Base-by-base conservation (phyloP, 2,113 vertebrate genomes). In the Oreocharis arfaki region DNA sequence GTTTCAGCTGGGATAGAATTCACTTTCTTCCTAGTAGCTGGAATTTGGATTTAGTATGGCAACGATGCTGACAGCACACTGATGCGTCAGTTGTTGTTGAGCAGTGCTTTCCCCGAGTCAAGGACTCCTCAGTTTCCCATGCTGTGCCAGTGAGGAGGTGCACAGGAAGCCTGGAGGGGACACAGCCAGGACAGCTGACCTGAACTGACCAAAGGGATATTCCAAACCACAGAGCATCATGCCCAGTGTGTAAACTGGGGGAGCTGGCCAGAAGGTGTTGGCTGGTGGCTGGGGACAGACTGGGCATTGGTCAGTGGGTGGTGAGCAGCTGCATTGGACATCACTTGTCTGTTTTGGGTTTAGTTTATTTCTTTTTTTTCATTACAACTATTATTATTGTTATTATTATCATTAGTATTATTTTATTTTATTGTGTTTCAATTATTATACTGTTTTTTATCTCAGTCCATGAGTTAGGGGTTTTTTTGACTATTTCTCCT, bases 401-500 rank as follows among this genome's bases (percentile, higher is more conserved):
- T 79, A 41, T 47, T 14, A 17, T 15, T 26, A 28, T 9, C 4
- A 37, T 23, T 33, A 13, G 1, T 44, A 16, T 28, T 28, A 35
- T 4, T 49, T 16, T 15, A 56, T 64, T 55, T 56, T 26, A 47
- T 15, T 28, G 5, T 39, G 30, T 12, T 82, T 46, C 0, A 0
- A 10, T 46, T 33, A 75, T 24, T 39, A 11, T 39, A 39, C 8
- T 56, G 20, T 21, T 59, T 67, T 67, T 53, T 30, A 18, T 18
- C 53, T n/a, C 46, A 39, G 2, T 53, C 9, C 11, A 8, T 2
- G 9, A 60, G 3, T 52, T 14, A 24, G 44, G 18, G 8, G 0
- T 4, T 59, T 57, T 84, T 42, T 1, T 4, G 26, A 30, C 3
- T 13, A 15, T 35, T 75, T 41, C 14, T 68, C 14, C 14, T 47